Base-by-base conservation (phyloP, 1,140 invertebrate genomes). In the Myzus persicae region DNA sequence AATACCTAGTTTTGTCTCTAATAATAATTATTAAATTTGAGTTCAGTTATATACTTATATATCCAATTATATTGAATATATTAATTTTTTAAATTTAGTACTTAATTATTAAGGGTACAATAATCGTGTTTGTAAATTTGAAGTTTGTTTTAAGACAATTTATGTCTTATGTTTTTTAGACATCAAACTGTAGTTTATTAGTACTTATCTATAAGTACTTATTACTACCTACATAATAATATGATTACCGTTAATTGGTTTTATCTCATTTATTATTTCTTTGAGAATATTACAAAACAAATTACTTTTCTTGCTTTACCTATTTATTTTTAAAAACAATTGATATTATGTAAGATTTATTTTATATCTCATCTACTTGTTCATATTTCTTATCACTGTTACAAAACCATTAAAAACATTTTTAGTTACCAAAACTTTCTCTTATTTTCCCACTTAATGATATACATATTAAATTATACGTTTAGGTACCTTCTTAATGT, bases 291-390 rank as follows among this genome's bases (percentile, higher is more conserved):
- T 76, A 76, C 31, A 76, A 76, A 76, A 76, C 14, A 76, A 76
- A 76, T 76, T 76, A 4, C n/a, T 18, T n/a, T 76, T n/a, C 14
- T 76, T 18, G 4, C 31, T 76, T 76, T 76, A 36, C n/a, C n/a
- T 76, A 76, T 76, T 18, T n/a, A 31, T 9, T 67, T 67, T n/a
- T 18, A 22, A 31, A 67, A 76, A 76, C 59, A 76, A n/a, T 20
- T n/a, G 59, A 76, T 76, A n/a, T 76, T n/a, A 76, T 76, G 59
- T 76, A 76, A 67, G 59, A n/a, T 76, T 76, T 76, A 76, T 76
- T 76, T 76, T n/a, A 20, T 76, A 76, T n/a, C 59, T 76, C 59
- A 76, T 76, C 59, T n/a, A 67, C 31, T 14, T n/a, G 6, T 76
- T 76, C 31, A 76, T 76, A 76, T 76, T n/a, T 76, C 59, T 76